These are phyloP conservation scores for Protula sp. DNA, from an alignment of 2,888 invertebrate genomes.

Conservation along the genomic window DNA sequence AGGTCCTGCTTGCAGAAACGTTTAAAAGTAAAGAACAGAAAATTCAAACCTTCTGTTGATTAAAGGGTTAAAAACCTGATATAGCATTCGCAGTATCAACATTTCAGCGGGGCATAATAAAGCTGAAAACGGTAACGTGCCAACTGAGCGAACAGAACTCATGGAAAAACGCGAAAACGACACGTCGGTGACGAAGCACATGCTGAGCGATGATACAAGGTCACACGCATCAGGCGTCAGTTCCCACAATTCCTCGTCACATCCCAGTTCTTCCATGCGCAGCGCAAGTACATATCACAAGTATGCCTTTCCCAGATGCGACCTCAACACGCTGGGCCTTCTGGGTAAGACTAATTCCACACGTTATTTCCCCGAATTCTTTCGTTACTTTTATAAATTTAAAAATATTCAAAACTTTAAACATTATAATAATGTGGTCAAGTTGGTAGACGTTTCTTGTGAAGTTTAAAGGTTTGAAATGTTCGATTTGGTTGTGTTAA, in stretches of 20 bases:
- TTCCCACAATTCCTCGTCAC: slow-evolving; percentile 53
- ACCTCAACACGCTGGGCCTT: slow-evolving; percentile 62
- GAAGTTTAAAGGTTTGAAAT: no score
- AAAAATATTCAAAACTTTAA: no score
- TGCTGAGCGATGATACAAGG: slow-evolving; percentile 55
- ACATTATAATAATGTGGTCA: no score
- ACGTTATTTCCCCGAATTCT: no score
- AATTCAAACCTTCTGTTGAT: no score
- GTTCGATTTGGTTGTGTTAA: no score
- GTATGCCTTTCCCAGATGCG: slow-evolving; percentile 65
- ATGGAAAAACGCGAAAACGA: slow-evolving; percentile 57
- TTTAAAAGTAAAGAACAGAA: no score
- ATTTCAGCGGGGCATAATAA: slow-evolving; percentile 55
- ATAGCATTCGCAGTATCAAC: no score
- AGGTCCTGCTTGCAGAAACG: no score
- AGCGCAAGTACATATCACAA: slow-evolving; percentile 65
- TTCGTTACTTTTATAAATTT: no score
- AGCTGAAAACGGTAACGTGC: slow-evolving; percentile 61
- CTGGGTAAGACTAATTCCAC: slow-evolving; percentile 58
- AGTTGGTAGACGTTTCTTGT: no score
- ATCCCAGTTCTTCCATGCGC: slow-evolving; percentile 39
- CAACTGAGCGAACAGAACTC: slow-evolving; percentile 44
- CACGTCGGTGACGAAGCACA: slow-evolving; percentile 56
- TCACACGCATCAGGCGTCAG: slow-evolving; percentile 51
- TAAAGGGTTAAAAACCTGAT: no score